Evolutionary conservation across 2,888 invertebrate species (phyloP).

Genomic region (Ceramica pisi): DNA sequence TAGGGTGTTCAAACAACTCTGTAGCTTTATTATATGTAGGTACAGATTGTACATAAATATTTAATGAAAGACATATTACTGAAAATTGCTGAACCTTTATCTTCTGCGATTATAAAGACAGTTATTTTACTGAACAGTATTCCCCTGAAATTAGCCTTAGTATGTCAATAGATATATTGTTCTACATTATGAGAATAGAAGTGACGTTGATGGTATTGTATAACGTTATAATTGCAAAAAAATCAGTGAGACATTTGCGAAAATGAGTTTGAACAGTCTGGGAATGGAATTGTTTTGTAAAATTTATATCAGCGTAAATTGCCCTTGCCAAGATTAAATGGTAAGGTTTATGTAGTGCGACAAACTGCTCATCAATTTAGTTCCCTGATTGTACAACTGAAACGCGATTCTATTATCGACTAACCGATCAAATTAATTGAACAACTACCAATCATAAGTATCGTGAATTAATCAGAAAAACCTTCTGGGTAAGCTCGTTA

Average conservation of each 20-base stretch:
- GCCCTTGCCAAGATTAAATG: background rate
- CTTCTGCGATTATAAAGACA: background rate
- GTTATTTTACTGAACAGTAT: conserved; percentile 25
- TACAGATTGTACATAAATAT: background rate
- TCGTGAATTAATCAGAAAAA: background rate
- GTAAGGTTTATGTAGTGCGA: background rate
- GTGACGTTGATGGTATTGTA: background rate
- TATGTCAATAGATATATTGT: conserved; percentile 1
- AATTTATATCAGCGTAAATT: background rate
- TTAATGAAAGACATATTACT: no score
- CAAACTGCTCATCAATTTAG: background rate
- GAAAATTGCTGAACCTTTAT: background rate
- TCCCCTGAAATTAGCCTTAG: conserved; percentile 1
- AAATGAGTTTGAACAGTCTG: background rate
- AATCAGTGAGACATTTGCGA: background rate
- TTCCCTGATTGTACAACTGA: conserved; percentile 7
- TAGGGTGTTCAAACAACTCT: no score
- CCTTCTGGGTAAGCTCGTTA: no score
- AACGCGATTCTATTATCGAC: background rate
- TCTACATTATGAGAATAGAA: background rate
- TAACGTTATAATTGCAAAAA: background rate
- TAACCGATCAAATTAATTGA: background rate
- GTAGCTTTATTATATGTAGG: no score
- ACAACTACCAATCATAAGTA: background rate
- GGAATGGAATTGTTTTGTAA: background rate